These are phyloP conservation scores for Sepioteuthis lessoniana DNA, from an alignment of 2,888 invertebrate species.

Conservation along the genomic window DNA sequence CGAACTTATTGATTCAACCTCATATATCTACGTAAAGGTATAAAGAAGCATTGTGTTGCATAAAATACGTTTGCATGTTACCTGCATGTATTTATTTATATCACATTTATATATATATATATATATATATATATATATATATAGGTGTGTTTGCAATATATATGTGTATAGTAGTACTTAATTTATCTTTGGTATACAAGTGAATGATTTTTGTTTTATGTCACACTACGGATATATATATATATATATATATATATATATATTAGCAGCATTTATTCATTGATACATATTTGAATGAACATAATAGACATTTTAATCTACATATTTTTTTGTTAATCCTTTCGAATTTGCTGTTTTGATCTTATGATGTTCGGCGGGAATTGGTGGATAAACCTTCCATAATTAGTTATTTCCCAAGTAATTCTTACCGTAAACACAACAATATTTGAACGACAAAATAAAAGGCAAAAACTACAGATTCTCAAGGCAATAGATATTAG, in stretches of 20 bases:
- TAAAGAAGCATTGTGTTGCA: not conserved
- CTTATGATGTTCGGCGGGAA: too few relatives aligned
- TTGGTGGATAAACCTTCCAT: too few relatives aligned
- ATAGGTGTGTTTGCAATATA: not conserved
- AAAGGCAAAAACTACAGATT: too few relatives aligned
- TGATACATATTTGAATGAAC: too few relatives aligned
- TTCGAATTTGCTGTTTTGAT: too few relatives aligned
- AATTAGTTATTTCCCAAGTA: too few relatives aligned
- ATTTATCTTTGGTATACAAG: not conserved
- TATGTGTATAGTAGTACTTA: not conserved
- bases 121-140: constrained; percentile 39
- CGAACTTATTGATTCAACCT: not conserved
- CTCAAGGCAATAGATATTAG: too few relatives aligned
- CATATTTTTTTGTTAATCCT: too few relatives aligned
- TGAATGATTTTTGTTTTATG: not conserved
- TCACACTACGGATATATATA: not conserved
- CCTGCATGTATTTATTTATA: not conserved
- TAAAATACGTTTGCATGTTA: not conserved
- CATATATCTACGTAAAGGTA: not conserved
- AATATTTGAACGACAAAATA: too few relatives aligned
- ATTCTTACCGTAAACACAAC: too few relatives aligned
- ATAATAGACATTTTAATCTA: not conserved
- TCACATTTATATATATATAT: not conserved
- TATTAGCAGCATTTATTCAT: too few relatives aligned
- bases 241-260: not conserved